Percentiles rank a stretch among this genome's conserved stretches.
phyloP scores from a whole-genome alignment of 1,140 invertebrate species.

The Bombus vancouverensis region DNA sequence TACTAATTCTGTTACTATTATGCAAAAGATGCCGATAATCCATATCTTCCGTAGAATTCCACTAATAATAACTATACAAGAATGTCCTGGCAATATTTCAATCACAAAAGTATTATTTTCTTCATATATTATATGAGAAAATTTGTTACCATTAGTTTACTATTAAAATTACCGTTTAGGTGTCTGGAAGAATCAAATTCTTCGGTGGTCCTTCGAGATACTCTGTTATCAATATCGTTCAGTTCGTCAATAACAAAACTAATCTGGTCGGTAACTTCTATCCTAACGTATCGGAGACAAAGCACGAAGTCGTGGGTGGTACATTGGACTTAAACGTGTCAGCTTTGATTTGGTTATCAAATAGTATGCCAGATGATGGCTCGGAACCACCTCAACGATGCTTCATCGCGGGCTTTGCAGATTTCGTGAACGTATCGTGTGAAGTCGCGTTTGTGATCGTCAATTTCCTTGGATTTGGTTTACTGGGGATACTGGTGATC shows the following conservation, averaged over 20 bases:
- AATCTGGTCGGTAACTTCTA: conserved; percentile 86
- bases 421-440: conserved; percentile 87
- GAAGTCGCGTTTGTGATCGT: conserved; percentile 88
- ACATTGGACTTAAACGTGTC: conserved; percentile 83
- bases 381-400: conserved; percentile 84
- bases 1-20: too few species aligned
- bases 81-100: too few species aligned
- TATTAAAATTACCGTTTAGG: conserved; percentile 67
- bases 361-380: conserved; percentile 87
- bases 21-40: too few species aligned
- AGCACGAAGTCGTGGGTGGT: conserved; percentile 78
- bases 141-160: too few species aligned
- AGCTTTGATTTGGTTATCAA: conserved; percentile 86
- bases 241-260: conserved; percentile 85
- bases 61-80: too few species aligned
- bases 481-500: conserved; percentile 85
- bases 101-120: too few species aligned
- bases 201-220: conserved; percentile 86
- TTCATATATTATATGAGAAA: too few species aligned
- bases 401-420: conserved; percentile 85
- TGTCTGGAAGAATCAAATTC: conserved; percentile 90
- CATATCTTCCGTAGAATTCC: too few species aligned
- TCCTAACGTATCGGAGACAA: conserved; percentile 82
- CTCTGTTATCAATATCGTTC: conserved; percentile 88
- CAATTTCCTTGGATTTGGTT: conserved; percentile 87